Evolutionary conservation across 2,797 vertebrate genomes (phyloP), one percentile per base, ranked within the genome.

Genomic region (Sebastes kiyomatsui): DNA sequence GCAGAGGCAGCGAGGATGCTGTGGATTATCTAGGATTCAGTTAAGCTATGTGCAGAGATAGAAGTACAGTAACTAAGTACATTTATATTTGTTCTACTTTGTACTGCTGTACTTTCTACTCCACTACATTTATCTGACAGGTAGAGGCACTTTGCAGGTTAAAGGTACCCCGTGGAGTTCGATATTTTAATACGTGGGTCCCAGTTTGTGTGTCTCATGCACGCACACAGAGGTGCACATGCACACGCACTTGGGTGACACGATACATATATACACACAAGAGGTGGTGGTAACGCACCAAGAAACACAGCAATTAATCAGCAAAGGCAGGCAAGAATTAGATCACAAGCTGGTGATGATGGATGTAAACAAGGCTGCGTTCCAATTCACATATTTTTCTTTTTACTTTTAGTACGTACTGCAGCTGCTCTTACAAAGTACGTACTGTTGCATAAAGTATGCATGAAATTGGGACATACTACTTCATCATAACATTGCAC

Each of bases 1-100:
- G 78, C 68, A 30, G 67, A 67, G 62, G 65, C 75, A 71, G 66
- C 5, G 0, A 33, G 32, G 68, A 72, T 66, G 56, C 28, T 76
- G 52, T 30, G 27, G 5, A 66, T 69, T 22, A 0, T 62, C 58
- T 46, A 61, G 73, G 67, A 74, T 73, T 85, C n/a, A 75, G 64
- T 67, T 80, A 32, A 46, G 28, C 46, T 70, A 27, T 77, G 49
- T 68, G 54, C 62, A 72, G 32, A 9, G 23, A 7, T 56, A 67
- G 35, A 69, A 79, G 23, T 46, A 32, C 42, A 65, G 10, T 42
- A 32, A 49, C 42, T 30, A 35, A 13, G 66, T 55, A 65, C 25
- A 54, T 74, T 66, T 77, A 49, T 32, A 2, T 38, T 38, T 38
- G 35, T 38, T 38, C 35, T 38, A 7, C 14, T 55, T 27, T 16